Evolutionary conservation across 2,888 invertebrate genomes (phyloP).

Genomic region (Salticus scenicus): DNA sequence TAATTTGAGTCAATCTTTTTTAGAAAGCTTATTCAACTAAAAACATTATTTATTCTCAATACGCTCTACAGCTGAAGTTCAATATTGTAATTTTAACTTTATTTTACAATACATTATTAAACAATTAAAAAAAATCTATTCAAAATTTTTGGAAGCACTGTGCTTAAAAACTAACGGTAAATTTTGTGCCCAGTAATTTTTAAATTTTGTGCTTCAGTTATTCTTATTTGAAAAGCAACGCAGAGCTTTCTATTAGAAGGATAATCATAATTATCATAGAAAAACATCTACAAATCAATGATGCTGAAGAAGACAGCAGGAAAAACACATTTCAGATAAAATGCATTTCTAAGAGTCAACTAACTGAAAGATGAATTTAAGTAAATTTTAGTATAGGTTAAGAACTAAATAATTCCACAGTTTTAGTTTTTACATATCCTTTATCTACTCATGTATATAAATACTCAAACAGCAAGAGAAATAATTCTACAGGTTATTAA

Average conservation of each 20-base stretch:
- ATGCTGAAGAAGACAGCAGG: too few relatives aligned
- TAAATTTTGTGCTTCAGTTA: conserved; percentile 5
- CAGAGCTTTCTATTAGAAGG: neutral
- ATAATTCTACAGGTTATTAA: too few relatives aligned
- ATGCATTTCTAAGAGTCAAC: neutral
- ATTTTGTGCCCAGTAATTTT: neutral
- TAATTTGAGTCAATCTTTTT: too few relatives aligned
- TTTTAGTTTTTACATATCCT: neutral
- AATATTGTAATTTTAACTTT: too few relatives aligned
- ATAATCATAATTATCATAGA: neutral
- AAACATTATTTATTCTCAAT: too few relatives aligned
- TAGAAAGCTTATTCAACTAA: too few relatives aligned
- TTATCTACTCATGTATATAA: too few relatives aligned
- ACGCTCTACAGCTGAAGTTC: too few relatives aligned
- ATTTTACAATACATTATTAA: too few relatives aligned
- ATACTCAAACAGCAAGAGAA: too few relatives aligned
- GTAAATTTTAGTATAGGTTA: neutral
- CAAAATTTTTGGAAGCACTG: neutral
- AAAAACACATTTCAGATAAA: conserved; percentile 4
- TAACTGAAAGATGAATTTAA: neutral
- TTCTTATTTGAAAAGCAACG: neutral
- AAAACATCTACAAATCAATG: too few relatives aligned
- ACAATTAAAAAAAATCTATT: too few relatives aligned
- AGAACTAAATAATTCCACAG: neutral
- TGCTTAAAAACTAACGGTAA: neutral